Evolutionary conservation across 2,797 vertebrate genomes (phyloP), one percentile per base, ranked within the genome.

Genomic region (Potorous gilbertii): DNA sequence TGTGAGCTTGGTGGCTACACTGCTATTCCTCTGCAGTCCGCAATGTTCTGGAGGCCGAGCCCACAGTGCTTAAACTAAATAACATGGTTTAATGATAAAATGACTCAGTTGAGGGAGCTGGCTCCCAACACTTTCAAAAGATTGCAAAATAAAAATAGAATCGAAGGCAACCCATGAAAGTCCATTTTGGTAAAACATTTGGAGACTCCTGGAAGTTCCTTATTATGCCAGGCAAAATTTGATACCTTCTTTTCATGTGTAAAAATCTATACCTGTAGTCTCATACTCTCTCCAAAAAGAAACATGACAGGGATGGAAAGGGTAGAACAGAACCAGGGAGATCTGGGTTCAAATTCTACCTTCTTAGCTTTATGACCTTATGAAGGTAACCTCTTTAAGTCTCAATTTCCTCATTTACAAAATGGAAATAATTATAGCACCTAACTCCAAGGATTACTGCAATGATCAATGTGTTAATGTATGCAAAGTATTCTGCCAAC

Each of bases 71-170:
- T 87, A 95, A 95, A 90, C 59, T 93, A 97, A 97, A 96, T 95
- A 93, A 94, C 93, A 96, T 55, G 94, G 59, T 97, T 97, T 91
- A 91, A 74, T 57, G 92, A 59, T 94, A 93, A 93, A 96, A 94
- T 74, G n/a, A 50, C 56, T 94, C 93, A 12, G 16, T 94, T 62
- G 94, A 97, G 59, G 59, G 56, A 93, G 94, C 0, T 97, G 95
- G 91, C 89, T 97, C 91, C 54, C 90, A 90, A 92, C 91, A 94
- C 62, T 57, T 93, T 94, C 92, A 96, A 96, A 96, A 91, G 93
- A 96, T 93, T 95, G 93, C 0, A 62, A 95, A 96, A 95, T 96
- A 96, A 97, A 97, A 96, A 96, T 93, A 96, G 95, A 94, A 95
- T 89, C 29, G 94, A 93, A 96, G 92, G 92, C 93, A 96, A 95